Percentiles rank a stretch among this genome's conserved stretches.
Evolutionary conservation across 2,113 vertebrate genomes (phyloP).

Genomic region (Hoplias malabaricus): DNA sequence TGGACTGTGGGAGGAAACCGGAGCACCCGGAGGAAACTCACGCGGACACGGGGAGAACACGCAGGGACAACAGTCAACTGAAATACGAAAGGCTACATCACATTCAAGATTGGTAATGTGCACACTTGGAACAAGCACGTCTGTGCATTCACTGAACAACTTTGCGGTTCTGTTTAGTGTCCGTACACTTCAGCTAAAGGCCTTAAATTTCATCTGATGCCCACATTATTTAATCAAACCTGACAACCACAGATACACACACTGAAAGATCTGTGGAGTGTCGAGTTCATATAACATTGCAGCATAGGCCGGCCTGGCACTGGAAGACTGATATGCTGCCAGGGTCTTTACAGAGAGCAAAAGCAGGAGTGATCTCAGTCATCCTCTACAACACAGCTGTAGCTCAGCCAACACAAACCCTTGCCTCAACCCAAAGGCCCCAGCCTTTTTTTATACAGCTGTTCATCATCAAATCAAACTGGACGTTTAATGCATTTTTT

Average conservation of each 20-base stretch:
- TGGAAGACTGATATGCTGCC: background rate
- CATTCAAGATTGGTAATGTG: background rate
- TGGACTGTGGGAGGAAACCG: too few relatives aligned
- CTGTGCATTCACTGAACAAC: background rate
- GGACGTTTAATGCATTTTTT: background rate
- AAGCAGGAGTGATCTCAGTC: slow-evolving; percentile 8
- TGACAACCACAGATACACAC: background rate
- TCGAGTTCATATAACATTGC: background rate
- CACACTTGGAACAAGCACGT: background rate
- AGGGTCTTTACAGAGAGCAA: background rate
- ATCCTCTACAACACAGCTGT: slow-evolving; percentile 24
- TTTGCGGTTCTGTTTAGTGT: background rate
- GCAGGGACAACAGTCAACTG: background rate
- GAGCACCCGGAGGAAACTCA: too few relatives aligned
- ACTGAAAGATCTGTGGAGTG: background rate
- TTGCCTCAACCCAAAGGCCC: background rate
- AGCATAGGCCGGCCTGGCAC: background rate
- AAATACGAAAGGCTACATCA: background rate
- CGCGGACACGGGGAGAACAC: too few relatives aligned
- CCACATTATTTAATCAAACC: background rate
- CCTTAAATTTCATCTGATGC: background rate
- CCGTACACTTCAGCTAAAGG: background rate
- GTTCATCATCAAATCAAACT: background rate
- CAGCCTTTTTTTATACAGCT: background rate
- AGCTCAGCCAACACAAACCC: background rate